A percentile compares a stretch with the other conserved stretches of the same genome.
Conservation (phyloP, 2,797 vertebrate species). For the Parauchenoglanis ngamensis region DNA sequence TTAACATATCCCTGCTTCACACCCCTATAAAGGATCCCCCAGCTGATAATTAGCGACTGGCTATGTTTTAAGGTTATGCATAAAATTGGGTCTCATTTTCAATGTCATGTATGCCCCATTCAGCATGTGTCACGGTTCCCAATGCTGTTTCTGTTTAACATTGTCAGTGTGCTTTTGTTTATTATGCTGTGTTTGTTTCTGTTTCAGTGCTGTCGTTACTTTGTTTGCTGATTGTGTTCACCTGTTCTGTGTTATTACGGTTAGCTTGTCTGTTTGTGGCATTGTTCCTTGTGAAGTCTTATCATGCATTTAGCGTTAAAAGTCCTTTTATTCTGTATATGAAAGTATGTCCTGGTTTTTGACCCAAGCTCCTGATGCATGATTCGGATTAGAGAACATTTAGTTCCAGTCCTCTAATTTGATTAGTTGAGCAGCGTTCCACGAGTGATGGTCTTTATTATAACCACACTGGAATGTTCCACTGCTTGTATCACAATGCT, state of each 20-base stretch:
- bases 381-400: not conserved
- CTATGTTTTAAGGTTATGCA: not conserved
- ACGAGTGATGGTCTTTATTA: not conserved
- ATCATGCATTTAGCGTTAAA: not conserved
- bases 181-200: not conserved
- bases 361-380: not conserved
- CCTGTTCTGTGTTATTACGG: not conserved
- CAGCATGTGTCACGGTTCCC: not conserved
- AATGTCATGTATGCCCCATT: not conserved
- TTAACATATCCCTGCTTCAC: not conserved
- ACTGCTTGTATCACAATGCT: not conserved
- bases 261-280: no score
- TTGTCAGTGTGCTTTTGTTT: not conserved
- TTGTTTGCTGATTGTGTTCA: not conserved
- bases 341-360: not conserved
- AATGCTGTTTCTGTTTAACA: not conserved
- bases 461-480: not conserved
- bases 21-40: not conserved
- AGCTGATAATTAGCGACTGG: not conserved
- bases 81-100: not conserved
- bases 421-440: not conserved
- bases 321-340: not conserved
- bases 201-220: not conserved
- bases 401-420: not conserved
- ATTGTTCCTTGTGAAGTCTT: not conserved